Evolutionary conservation across 2,888 invertebrate genomes (phyloP), one percentile per base, ranked within the genome.

Genomic region (Dynastes hyllus): DNA sequence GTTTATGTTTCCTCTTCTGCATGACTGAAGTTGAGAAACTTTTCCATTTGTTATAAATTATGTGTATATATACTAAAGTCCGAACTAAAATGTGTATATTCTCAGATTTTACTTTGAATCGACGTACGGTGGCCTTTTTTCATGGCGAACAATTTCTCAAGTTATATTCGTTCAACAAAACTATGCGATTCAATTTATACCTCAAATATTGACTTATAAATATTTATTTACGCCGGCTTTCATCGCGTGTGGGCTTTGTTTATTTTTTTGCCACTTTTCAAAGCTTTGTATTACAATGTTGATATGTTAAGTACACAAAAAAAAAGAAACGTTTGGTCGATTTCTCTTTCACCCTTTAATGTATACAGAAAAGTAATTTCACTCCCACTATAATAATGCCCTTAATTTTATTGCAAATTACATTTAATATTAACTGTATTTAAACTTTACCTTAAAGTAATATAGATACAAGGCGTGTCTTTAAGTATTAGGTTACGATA

Each of bases 41-140:
- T 83, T 83, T 81, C 77, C 81, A 81, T 83, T 83, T 82, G 81
- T 81, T 83, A 82, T 83, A 83, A 83, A 83, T 83, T 83, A 83
- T 83, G 80, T 81, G 82, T 11, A 8, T 45, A 45, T 45, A 11
- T 81, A 81, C 40, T n/a, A 32, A 71, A 65, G 78, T 53, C 78
- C 65, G 51, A 65, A 63, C 61, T 67, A 63, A 73, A 61, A 71
- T 55, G 22, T 70, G 71, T 70, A 37, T 37, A 5, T 6, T 78
- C 71, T 78, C 71, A 78, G 71, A 71, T 65, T 69, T 65, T 70
- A 37, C 37, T 73, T 27, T 13, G 45, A 73, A 40, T 73, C 58
- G 61, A 73, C 61, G 61, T 29, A 27, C 22, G 6, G 55, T 27
- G 8, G 58, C 6, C 29, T 71, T 40, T 50, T 58, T 61, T 58